These are phyloP conservation scores for Battus philenor DNA, from an alignment of 1,140 invertebrate genomes.

Conservation along the genomic window DNA sequence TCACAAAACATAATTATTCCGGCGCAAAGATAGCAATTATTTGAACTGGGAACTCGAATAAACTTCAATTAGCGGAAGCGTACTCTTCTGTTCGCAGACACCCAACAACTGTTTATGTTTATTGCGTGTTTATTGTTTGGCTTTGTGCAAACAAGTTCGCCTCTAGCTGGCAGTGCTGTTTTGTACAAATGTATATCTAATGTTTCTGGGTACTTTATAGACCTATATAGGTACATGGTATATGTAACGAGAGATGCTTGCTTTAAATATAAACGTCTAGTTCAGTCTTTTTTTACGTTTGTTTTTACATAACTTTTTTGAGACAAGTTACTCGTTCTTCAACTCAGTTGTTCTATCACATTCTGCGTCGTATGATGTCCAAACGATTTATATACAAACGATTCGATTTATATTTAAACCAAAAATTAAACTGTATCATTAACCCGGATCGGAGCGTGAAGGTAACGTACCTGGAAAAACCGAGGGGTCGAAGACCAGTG, in stretches of 20 bases:
- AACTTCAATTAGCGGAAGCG: slow-evolving; percentile 53
- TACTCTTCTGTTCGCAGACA: slow-evolving; percentile 39
- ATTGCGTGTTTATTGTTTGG: slow-evolving; percentile 52
- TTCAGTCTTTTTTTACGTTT: too few relatives aligned
- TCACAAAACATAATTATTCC: slow-evolving; percentile 10
- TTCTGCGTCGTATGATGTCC: background rate
- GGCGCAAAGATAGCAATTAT: slow-evolving; percentile 22
- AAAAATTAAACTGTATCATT: too few relatives aligned
- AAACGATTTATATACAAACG: too few relatives aligned
- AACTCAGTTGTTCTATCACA: background rate
- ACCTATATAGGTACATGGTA: slow-evolving; percentile 1
- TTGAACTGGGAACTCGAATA: slow-evolving; percentile 40
- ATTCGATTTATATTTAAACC: too few relatives aligned
- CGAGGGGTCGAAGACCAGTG: too few relatives aligned
- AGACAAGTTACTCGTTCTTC: background rate
- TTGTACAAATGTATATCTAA: background rate
- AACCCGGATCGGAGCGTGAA: too few relatives aligned
- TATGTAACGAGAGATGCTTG: too few relatives aligned
- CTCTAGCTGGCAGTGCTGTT: slow-evolving; percentile 20
- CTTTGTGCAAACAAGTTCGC: slow-evolving; percentile 39
- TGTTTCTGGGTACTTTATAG: slow-evolving; percentile 6
- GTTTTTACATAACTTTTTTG: too few relatives aligned
- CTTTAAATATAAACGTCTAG: too few relatives aligned
- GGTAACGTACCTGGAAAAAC: too few relatives aligned
- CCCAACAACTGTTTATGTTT: slow-evolving; percentile 57